phyloP scores from a whole-genome alignment of 2,113 vertebrate genomes.

The Prunella himalayana region DNA sequence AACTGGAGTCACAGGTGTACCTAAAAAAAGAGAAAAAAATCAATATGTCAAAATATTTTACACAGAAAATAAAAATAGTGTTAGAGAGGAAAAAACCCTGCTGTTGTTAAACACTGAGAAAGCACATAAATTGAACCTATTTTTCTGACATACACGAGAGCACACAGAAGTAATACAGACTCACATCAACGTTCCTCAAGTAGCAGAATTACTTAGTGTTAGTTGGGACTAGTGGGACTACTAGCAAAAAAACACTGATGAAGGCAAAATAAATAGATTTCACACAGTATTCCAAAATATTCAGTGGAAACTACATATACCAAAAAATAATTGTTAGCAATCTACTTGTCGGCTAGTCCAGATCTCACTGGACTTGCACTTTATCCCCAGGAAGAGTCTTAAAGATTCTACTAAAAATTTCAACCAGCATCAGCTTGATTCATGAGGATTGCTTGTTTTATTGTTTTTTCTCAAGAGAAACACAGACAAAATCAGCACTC shows the following conservation, averaged over 20 bases:
- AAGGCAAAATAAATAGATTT: background rate
- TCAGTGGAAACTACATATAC: background rate
- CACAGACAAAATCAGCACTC: background rate
- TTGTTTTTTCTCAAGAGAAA: background rate
- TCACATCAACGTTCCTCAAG: background rate
- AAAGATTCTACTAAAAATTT: background rate
- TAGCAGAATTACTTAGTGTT: background rate
- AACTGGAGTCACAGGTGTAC: constrained; percentile 93
- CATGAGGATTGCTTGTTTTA: background rate
- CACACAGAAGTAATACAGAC: background rate
- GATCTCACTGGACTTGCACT: background rate
- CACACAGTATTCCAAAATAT: background rate
- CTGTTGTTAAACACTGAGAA: background rate
- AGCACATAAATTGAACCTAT: background rate
- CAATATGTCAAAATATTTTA: background rate
- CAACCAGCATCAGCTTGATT: background rate
- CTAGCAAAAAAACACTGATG: background rate
- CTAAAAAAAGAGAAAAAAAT: constrained; percentile 57
- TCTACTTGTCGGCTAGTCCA: background rate
- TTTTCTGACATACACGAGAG: background rate
- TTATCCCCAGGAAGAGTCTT: background rate
- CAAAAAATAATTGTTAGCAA: background rate
- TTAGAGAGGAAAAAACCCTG: background rate
- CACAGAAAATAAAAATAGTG: background rate
- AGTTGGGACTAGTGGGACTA: background rate